Evolutionary conservation across 2,888 invertebrate genomes (phyloP), one percentile per base, ranked within the genome.

Genomic region (Gymnocheta viridis): DNA sequence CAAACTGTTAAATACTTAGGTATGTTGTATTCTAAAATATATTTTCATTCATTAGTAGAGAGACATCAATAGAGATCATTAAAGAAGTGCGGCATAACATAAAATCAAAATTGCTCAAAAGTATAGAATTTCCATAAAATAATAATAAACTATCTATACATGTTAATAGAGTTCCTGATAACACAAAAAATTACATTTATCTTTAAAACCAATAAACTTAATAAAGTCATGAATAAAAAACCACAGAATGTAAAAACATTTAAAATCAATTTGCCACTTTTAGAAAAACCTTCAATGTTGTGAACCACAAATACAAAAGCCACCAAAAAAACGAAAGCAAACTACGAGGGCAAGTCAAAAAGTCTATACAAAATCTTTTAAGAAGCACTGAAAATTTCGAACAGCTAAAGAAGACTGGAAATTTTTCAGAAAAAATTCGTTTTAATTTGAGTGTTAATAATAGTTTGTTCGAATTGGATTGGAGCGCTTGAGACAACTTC

Each of bases 231-330:
- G 19, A 62, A 47, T 22, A 56, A 54, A 56, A 54, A 54, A 54
- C 66, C 66, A 22, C 66, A 76, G 32, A 49, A 44, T 66, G 12
- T 12, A 62, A 73, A 73, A 60, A 60, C 35, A 66, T 54, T 66
- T 66, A 10, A 54, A 66, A 66, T 76, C 64, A 66, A 66, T 76
- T 76, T 76, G 29, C 54, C 56, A 73, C 44, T 62, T n/a, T 27
- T n/a, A 24, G 12, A 27, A 24, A 41, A 49, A 47, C 12, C 19
- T 1, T 10, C 12, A 27, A 27, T 47, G 27, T 41, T 62, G 14
- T 12, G 29, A 64, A 22, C 62, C 49, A 64, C 51, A 74, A 62
- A 62, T 35, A 72, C 12, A 60, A 51, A 54, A 56, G 9, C 38
- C 51, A 14, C 1, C 4, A 41, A 12, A 51, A 24, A 51, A 24